Percentiles rank a stretch among this genome's conserved stretches.
phyloP scores from a whole-genome alignment of 2,113 vertebrate genomes.

The Pundamilia nyererei region DNA sequence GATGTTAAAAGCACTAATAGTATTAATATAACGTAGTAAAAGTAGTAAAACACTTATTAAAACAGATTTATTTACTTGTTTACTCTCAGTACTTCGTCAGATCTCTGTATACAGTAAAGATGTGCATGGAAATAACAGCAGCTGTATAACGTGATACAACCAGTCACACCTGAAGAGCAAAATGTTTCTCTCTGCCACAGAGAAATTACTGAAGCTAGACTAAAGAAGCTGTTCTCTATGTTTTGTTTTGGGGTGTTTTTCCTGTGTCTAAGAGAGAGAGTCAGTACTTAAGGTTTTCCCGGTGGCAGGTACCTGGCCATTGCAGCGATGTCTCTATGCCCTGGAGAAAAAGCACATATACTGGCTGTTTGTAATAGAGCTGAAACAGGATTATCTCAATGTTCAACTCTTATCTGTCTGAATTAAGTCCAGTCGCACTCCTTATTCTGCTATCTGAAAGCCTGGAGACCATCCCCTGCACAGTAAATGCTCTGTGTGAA shows the following conservation, averaged over 20 bases:
- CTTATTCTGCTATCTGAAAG: not conserved
- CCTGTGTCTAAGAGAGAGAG: not conserved
- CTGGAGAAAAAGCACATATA: not conserved
- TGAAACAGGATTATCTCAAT: not conserved
- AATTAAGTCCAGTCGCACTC: not conserved
- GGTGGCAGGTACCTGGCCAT: not conserved
- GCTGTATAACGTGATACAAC: not conserved
- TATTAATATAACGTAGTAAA: fast-evolving
- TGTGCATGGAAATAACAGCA: not conserved
- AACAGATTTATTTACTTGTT: not conserved
- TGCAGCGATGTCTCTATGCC: not conserved
- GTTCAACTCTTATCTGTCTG: not conserved
- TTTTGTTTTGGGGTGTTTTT: not conserved
- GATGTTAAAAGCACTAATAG: fast-evolving
- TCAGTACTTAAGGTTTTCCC: not conserved
- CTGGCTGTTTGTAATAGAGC: not conserved
- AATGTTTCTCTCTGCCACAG: not conserved
- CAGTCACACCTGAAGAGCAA: not conserved
- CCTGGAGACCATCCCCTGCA: not conserved
- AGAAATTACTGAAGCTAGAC: not conserved
- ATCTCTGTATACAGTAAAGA: not conserved
- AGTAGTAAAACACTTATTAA: not conserved
- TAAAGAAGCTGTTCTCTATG: not conserved
- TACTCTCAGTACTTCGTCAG: fast-evolving
- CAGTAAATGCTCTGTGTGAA: not conserved